phyloP scores from a whole-genome alignment of 1,140 invertebrate genomes.

The Zaprionus camerounensis region DNA sequence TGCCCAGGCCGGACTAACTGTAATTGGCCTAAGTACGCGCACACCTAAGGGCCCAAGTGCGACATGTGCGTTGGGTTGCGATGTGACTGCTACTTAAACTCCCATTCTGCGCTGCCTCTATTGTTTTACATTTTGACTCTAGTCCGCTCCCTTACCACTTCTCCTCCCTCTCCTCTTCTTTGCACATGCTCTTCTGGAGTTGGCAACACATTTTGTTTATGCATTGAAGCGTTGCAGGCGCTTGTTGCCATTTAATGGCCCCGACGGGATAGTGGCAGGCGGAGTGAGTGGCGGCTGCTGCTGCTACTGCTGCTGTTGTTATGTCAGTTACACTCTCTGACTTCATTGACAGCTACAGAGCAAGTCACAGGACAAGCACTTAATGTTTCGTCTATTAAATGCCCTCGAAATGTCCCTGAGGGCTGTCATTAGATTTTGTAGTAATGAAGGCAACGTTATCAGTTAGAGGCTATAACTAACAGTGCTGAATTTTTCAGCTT shows the following conservation, averaged over 20 bases:
- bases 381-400: constrained; percentile 12
- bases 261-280: not conserved
- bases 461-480: not conserved
- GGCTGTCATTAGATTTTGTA: not conserved
- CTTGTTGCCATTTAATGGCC: constrained; percentile 37
- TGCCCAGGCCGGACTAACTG: constrained; percentile 30
- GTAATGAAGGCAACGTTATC: not conserved
- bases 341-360: constrained; percentile 45
- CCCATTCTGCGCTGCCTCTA: constrained; percentile 10
- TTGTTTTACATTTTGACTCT: constrained; percentile 18
- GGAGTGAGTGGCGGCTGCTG: not conserved
- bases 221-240: constrained; percentile 51
- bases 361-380: constrained; percentile 4
- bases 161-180: not conserved
- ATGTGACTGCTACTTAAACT: constrained; percentile 15
- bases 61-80: not conserved
- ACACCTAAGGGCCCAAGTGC: constrained; percentile 54
- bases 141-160: not conserved
- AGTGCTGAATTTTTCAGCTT: not conserved
- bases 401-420: constrained; percentile 3
- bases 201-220: constrained; percentile 70
- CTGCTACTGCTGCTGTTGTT: constrained; percentile 19
- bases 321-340: constrained; percentile 39
- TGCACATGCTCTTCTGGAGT: constrained; percentile 3
- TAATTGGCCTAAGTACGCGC: constrained; percentile 71